Evolutionary conservation across 35 echinoderm and acorn worm species (phyloP).

Genomic region (Ophiothrix spiculata): DNA sequence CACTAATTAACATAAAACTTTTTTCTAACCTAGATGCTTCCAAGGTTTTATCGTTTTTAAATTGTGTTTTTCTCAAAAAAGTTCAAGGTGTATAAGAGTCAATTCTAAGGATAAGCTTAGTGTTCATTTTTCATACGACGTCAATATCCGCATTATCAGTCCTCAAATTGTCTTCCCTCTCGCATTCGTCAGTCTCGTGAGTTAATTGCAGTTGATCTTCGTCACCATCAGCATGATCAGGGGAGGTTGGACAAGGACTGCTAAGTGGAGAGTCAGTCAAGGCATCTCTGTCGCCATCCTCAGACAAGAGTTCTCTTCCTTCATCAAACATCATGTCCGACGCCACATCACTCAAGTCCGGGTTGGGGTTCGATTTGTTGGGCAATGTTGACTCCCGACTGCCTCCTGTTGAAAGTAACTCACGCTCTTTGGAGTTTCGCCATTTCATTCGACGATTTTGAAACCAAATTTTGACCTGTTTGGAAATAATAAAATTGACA

Average conservation of each 20-base stretch:
- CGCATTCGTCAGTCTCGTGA: too few relatives aligned
- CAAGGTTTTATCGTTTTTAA: too few relatives aligned
- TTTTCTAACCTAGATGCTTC: too few relatives aligned
- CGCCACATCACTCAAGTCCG: conserved; percentile 96
- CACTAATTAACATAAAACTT: too few relatives aligned
- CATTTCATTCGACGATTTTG: conserved; percentile 99
- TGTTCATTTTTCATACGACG: too few relatives aligned
- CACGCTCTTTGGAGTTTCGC: conserved; percentile 96
- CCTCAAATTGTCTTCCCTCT: too few relatives aligned
- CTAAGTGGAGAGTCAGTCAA: background rate
- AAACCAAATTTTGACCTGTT: conserved; percentile 99
- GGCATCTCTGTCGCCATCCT: conserved; percentile 24
- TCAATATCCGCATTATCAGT: too few relatives aligned
- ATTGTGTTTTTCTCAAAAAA: too few relatives aligned
- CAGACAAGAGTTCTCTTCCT: conserved; percentile 7
- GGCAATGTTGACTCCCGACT: conserved; percentile 89
- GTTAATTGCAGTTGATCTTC: too few relatives aligned
- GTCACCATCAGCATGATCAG: background rate
- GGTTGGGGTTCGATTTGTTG: conserved; percentile 97
- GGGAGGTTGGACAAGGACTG: background rate
- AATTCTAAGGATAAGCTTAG: too few relatives aligned
- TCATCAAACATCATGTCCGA: conserved; percentile 22
- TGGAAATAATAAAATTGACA: background rate
- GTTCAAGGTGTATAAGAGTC: too few relatives aligned
- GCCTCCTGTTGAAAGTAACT: conserved; percentile 85